Evolutionary conservation across 1,140 invertebrate genomes (phyloP).

Genomic region (Cyrtorhinus lividipennis): DNA sequence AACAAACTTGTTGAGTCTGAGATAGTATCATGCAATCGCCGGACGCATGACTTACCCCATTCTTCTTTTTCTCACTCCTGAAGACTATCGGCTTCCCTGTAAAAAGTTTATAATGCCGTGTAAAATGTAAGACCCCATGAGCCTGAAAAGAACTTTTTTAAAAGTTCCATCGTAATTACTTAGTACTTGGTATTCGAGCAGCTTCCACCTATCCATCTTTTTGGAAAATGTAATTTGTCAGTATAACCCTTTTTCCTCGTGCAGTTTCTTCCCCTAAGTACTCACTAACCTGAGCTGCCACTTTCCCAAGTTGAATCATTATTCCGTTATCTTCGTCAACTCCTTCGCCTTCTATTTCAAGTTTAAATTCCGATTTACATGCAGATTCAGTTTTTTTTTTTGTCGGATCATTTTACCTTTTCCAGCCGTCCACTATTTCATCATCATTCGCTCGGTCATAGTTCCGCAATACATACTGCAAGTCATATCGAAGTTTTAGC

Average conservation of each 20-base stretch:
- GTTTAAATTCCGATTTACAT: too few species aligned
- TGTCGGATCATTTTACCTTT: too few species aligned
- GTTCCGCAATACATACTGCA: too few species aligned
- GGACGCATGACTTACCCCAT: too few species aligned
- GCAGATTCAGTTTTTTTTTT: too few species aligned
- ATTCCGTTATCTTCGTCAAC: neutral
- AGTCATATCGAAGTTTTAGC: too few species aligned
- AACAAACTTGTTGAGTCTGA: too few species aligned
- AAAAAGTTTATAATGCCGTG: slow-evolving; percentile 2
- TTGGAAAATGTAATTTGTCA: slow-evolving; percentile 9
- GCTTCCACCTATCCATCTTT: slow-evolving; percentile 2
- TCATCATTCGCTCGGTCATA: too few species aligned
- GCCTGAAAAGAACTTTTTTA: neutral
- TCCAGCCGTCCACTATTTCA: too few species aligned
- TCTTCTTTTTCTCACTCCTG: too few species aligned
- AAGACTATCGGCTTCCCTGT: neutral
- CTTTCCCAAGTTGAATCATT: neutral
- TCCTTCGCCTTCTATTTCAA: neutral
- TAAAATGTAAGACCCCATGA: neutral
- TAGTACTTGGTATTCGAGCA: slow-evolving; percentile 3
- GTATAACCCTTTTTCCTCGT: slow-evolving; percentile 1
- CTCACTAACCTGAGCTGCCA: neutral
- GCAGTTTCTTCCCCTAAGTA: neutral
- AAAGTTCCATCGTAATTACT: neutral
- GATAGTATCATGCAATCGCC: too few species aligned